Evolutionary conservation across 2,113 vertebrate species (phyloP).

Genomic region (Apistogramma diplotaenia): DNA sequence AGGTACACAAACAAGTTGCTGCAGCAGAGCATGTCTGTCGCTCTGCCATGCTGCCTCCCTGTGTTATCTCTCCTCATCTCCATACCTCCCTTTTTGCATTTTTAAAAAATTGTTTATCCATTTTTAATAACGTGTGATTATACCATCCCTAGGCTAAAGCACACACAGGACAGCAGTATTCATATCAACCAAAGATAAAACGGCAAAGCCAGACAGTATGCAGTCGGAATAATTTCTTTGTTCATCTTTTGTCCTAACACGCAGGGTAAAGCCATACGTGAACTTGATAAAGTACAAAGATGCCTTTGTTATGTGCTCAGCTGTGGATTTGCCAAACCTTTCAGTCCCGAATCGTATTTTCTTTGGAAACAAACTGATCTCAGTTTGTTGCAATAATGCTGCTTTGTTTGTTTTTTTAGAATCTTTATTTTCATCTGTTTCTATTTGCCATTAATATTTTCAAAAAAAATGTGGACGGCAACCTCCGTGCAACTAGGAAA

Average conservation of each 20-base stretch:
- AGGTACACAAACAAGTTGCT: constrained; percentile 75
- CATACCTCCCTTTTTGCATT: not conserved
- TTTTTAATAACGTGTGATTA: constrained; percentile 7
- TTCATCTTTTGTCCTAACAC: not conserved
- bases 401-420: too few species aligned
- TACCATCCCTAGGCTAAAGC: constrained; percentile 19
- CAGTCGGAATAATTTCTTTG: not conserved
- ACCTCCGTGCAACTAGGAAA: too few species aligned
- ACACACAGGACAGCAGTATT: constrained; percentile 1
- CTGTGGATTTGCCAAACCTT: not conserved
- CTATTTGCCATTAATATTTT: too few species aligned
- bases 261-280: not conserved
- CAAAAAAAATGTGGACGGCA: too few species aligned
- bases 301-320: not conserved
- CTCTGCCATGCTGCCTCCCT: not conserved
- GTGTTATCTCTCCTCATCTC: not conserved
- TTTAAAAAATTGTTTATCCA: not conserved
- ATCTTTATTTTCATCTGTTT: too few species aligned
- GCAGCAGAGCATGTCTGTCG: not conserved
- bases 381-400: too few species aligned
- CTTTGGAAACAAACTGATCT: not conserved
- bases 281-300: not conserved
- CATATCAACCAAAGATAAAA: constrained; percentile 14
- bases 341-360: not conserved
- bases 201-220: not conserved